Evolutionary conservation across 2,888 invertebrate genomes (phyloP), one percentile per base, ranked within the genome.

Genomic region (Eristalis tenax): DNA sequence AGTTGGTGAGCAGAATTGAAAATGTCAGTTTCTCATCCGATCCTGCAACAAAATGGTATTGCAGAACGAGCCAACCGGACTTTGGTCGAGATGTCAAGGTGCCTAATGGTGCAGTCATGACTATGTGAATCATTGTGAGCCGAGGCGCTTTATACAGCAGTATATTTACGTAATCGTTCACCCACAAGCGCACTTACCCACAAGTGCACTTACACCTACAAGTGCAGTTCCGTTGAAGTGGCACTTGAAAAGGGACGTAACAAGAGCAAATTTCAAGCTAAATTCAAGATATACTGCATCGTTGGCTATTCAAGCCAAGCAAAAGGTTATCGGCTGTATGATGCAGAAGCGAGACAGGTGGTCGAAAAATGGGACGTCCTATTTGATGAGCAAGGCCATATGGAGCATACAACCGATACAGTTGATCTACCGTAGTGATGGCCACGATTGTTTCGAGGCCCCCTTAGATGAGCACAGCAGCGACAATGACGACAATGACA

Each of bases 301-400:
- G 77, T 83, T 23, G 83, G 83, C 2, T 69, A 77, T 35, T 69
- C 77, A 1, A 28, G 28, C 2, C 3, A 40, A 10, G 13, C 73
- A 4, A 79, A 77, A 26, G 77, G 65, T 22, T 79, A 79, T 61
- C 64, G 79, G 13, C 38, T 84, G 35, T 79, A 75, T 57, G 68
- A 50, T 13, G 26, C 22, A 43, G 38, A 18, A 23, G 5, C 68
- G 68, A 70, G 50, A 61, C 23, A 74, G 43, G 38, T 74, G n/a
- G 59, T 56, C 5, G 63, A 66, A 22, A 68, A 68, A 43, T 66
- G 73, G n/a, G 68, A 80, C 22, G 68, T 66, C 56, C 66, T 74
- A 22, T 78, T 70, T 84, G 88, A 43, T 69, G 82, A 59, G 88
- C 88, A 22, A 73, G 86, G 74, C 83, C 88, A 40, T 78, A 43